phyloP scores from a whole-genome alignment of 2,797 vertebrate genomes.

The Helarctos malayanus region DNA sequence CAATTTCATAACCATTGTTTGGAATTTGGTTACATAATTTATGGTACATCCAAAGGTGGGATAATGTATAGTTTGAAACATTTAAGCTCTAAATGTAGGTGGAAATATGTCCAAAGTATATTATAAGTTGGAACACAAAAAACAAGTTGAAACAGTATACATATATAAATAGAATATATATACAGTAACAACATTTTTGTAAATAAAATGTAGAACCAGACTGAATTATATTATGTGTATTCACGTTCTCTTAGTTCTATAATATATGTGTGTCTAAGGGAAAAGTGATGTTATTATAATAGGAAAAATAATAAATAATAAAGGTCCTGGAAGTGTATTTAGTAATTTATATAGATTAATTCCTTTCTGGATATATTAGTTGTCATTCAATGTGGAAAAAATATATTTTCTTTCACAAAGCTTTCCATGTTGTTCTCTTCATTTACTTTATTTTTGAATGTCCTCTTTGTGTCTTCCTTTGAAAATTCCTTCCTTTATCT shows the following conservation, averaged over 20 bases:
- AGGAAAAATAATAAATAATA: not conserved
- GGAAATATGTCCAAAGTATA: not conserved
- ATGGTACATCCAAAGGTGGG: not conserved
- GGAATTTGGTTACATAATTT: not conserved
- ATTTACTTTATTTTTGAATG: slow-evolving; percentile 20
- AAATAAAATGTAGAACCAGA: slow-evolving; percentile 12
- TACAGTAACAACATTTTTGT: not conserved
- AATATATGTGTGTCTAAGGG: not conserved
- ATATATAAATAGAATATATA: too few relatives aligned
- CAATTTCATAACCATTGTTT: not conserved
- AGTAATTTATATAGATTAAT: not conserved
- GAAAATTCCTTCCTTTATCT: not conserved
- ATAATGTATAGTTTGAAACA: not conserved
- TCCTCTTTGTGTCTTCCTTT: slow-evolving; percentile 10
- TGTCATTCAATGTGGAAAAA: not conserved
- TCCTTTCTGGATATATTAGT: not conserved
- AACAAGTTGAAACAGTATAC: not conserved
- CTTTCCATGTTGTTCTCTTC: not conserved
- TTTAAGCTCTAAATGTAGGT: not conserved
- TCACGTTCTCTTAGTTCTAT: not conserved
- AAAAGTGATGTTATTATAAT: not conserved
- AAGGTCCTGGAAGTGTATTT: not conserved
- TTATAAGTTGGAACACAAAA: not conserved
- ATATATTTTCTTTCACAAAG: not conserved
- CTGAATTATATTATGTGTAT: not conserved